phyloP scores from a whole-genome alignment of 2,797 vertebrate species.

The Cercopithecus hamlyni region DNA sequence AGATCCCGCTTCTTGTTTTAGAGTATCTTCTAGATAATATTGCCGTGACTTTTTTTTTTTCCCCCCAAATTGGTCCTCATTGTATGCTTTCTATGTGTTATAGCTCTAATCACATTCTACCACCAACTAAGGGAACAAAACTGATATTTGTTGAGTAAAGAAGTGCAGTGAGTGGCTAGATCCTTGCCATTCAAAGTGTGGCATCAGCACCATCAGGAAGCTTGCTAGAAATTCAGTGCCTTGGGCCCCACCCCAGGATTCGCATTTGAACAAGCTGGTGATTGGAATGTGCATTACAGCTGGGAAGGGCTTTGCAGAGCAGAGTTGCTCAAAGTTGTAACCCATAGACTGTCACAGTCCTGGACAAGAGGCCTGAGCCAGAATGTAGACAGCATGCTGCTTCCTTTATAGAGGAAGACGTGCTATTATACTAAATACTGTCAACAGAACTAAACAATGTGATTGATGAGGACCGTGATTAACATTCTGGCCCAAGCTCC shows the following conservation, averaged over 20 bases:
- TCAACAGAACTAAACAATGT: not conserved
- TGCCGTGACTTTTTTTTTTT: not conserved
- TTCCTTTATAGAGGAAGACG: not conserved
- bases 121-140: not conserved
- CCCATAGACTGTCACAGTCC: not conserved
- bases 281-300: accelerated
- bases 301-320: not conserved
- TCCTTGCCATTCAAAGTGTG: not conserved
- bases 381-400: not conserved
- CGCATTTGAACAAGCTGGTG: not conserved
- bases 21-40: not conserved
- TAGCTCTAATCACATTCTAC: not conserved
- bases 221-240: not conserved
- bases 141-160: not conserved
- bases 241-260: not conserved
- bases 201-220: not conserved
- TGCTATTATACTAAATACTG: not conserved
- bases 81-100: not conserved
- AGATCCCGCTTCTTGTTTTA: not conserved
- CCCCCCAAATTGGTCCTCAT: not conserved
- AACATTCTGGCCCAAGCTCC: not conserved
- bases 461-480: not conserved
- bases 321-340: not conserved
- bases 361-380: not conserved
- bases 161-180: not conserved